Percentiles rank a stretch among this genome's conserved stretches.
These are phyloP conservation scores for Alcis repandata DNA, from an alignment of 2,888 invertebrate genomes.

Conservation along the genomic window DNA sequence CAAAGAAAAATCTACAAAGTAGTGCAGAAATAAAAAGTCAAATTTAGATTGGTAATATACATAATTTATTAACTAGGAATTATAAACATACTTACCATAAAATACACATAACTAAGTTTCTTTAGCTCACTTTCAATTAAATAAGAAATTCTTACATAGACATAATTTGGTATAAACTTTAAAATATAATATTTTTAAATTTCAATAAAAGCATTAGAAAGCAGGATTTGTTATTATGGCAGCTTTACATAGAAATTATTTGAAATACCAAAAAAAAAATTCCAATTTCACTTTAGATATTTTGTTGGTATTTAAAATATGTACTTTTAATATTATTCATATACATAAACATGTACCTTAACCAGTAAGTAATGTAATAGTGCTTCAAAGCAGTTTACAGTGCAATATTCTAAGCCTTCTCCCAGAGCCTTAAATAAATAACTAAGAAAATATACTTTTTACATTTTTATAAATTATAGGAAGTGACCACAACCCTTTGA, in stretches of 20 bases:
- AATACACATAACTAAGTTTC: constrained; percentile 44
- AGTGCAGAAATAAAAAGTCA: constrained; percentile 60
- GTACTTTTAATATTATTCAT: constrained; percentile 47
- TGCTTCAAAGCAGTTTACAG: constrained; percentile 60
- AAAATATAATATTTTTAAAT: constrained; percentile 22
- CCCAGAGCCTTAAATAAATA: constrained; percentile 44
- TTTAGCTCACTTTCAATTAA: constrained; percentile 36
- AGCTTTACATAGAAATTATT: constrained; percentile 51
- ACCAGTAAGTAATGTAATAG: constrained; percentile 43
- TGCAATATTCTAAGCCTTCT: constrained; percentile 46
- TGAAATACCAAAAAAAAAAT: constrained; percentile 42
- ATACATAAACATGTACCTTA: constrained; percentile 45
- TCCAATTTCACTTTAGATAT: neutral
- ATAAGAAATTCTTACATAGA: constrained; percentile 32
- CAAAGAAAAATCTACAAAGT: constrained; percentile 12
- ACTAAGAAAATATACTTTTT: constrained; percentile 34
- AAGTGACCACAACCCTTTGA: constrained; percentile 46
- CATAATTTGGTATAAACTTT: constrained; percentile 21
- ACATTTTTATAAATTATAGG: constrained; percentile 29
- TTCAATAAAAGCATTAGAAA: constrained; percentile 70
- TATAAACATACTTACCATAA: constrained; percentile 38
- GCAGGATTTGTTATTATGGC: constrained; percentile 67
- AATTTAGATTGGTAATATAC: constrained; percentile 53
- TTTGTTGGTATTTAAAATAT: constrained; percentile 51
- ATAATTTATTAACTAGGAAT: constrained; percentile 54